Evolutionary conservation across 2,113 vertebrate species (phyloP).

Genomic region (Bothrops jararaca): DNA sequence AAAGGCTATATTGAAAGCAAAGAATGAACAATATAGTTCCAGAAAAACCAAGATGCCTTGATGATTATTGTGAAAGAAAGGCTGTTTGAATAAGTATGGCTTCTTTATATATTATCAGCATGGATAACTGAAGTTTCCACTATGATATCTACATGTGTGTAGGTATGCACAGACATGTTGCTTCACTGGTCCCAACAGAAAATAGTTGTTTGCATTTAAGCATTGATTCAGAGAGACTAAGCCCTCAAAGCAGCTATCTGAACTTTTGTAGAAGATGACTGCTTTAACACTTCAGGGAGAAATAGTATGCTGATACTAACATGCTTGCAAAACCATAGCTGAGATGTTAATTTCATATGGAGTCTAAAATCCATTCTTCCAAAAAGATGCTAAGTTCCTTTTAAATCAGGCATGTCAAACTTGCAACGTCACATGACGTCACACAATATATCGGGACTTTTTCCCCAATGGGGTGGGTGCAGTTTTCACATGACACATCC

Average conservation of each 20-base stretch:
- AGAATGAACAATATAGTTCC: neutral
- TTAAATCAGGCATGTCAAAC: no score
- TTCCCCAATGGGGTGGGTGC: no score
- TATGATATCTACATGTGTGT: neutral
- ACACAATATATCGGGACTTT: no score
- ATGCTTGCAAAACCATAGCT: neutral
- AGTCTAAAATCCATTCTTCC: neutral
- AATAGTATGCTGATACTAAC: neutral
- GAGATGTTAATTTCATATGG: neutral
- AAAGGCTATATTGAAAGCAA: neutral
- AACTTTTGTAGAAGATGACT: neutral
- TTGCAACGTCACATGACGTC: no score
- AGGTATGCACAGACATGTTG: neutral
- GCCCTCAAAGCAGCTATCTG: neutral
- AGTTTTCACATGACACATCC: no score
- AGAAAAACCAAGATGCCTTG: neutral
- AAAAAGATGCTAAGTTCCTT: no score
- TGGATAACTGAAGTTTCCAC: neutral
- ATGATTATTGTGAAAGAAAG: neutral
- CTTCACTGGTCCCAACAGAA: neutral
- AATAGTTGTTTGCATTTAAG: neutral
- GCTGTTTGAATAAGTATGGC: neutral
- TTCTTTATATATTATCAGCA: neutral
- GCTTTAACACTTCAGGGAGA: neutral
- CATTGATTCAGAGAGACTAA: neutral